A percentile compares a stretch with the other conserved stretches of the same genome.
These are phyloP conservation scores for Brachyhypopomus gauderio DNA, from an alignment of 2,113 vertebrate genomes.

Conservation along the genomic window DNA sequence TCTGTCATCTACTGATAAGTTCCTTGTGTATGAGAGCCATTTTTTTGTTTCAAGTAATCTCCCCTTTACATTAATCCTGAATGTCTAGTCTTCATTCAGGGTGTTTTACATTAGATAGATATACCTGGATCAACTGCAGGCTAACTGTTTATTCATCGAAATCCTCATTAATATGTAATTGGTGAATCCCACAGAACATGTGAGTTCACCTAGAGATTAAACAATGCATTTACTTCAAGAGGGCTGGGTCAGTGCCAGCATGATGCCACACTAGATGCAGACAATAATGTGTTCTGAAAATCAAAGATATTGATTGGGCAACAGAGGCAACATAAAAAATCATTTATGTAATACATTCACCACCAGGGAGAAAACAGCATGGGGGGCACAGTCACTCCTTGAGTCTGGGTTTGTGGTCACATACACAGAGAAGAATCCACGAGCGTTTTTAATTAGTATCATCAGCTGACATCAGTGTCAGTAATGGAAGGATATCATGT, in stretches of 20 bases:
- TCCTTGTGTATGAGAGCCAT: background rate
- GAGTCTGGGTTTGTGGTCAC: background rate
- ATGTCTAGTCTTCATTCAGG: conserved; percentile 1
- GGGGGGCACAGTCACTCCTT: background rate
- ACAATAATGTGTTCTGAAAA: background rate
- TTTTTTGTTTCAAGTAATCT: conserved; percentile 20
- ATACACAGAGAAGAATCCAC: background rate
- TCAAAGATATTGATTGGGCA: background rate
- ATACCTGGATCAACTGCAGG: background rate
- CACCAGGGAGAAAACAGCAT: background rate
- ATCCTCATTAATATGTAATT: background rate
- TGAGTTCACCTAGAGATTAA: background rate
- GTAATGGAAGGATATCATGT: background rate
- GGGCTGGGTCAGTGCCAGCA: background rate
- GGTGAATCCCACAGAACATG: background rate
- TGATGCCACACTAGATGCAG: background rate
- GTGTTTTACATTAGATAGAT: background rate
- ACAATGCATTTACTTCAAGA: too few relatives aligned
- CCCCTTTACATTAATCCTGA: conserved; percentile 11
- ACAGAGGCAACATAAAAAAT: background rate
- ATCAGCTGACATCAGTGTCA: background rate
- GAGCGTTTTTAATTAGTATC: background rate
- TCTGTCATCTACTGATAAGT: conserved; percentile 26
- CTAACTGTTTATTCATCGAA: background rate
- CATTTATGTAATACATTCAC: background rate